Evolutionary conservation across 2,888 invertebrate genomes (phyloP).

Genomic region (Trimorus sp.): DNA sequence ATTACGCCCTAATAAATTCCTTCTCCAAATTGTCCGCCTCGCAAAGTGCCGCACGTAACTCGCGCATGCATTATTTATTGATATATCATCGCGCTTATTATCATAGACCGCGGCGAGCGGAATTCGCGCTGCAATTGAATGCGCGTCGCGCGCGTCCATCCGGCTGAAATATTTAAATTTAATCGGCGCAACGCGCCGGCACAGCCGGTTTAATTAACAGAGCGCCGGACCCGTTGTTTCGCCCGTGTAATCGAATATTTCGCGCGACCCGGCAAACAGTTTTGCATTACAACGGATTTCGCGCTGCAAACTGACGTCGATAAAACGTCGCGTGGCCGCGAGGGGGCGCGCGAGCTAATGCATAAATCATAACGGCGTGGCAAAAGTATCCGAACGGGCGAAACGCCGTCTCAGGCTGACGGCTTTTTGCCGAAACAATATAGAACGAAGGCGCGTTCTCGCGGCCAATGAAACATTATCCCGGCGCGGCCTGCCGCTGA

Average conservation of each 20-base stretch:
- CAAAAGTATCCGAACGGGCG: conserved; percentile 31
- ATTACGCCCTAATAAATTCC: too few relatives aligned
- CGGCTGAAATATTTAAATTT: conserved; percentile 9
- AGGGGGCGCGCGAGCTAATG: conserved; percentile 27
- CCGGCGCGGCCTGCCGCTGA: conserved; percentile 32
- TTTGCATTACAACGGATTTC: conserved; percentile 19
- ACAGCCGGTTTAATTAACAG: conserved; percentile 7
- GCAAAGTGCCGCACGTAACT: too few relatives aligned
- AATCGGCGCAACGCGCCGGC: not conserved
- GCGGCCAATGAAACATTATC: conserved; percentile 41
- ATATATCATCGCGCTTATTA: too few relatives aligned
- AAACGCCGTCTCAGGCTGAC: conserved; percentile 35
- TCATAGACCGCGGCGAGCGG: too few relatives aligned
- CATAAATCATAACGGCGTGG: conserved; percentile 33
- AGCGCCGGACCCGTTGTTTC: conserved; percentile 9
- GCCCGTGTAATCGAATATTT: conserved; percentile 18
- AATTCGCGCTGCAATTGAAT: not conserved
- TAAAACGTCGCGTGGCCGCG: conserved; percentile 37
- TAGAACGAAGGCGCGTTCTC: conserved; percentile 40
- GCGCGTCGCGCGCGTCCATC: not conserved
- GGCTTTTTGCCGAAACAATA: conserved; percentile 46
- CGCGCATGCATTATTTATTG: too few relatives aligned
- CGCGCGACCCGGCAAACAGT: conserved; percentile 23
- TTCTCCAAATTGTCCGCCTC: too few relatives aligned
- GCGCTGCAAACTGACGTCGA: conserved; percentile 28